These are phyloP conservation scores for Atta cephalotes DNA, from an alignment of 1,140 invertebrate species.

Conservation along the genomic window DNA sequence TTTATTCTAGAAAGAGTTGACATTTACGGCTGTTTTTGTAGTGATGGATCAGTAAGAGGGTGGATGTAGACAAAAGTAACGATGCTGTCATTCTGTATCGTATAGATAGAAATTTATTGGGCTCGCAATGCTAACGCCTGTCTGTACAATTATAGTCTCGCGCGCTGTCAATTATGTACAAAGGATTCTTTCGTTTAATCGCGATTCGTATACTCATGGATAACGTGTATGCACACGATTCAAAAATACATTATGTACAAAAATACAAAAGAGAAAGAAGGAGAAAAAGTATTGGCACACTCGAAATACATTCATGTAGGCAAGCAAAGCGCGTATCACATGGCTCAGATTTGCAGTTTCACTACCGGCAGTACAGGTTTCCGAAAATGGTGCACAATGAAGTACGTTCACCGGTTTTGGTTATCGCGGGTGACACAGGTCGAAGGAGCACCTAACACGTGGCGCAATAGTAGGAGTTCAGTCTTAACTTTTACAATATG, in stretches of 20 bases:
- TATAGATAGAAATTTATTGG: slow-evolving; percentile 71
- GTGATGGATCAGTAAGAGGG: neutral
- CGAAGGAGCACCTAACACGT: neutral
- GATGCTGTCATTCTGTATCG: neutral
- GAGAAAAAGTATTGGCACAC: slow-evolving; percentile 78
- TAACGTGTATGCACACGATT: slow-evolving; percentile 32
- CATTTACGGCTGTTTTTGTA: slow-evolving; percentile 37
- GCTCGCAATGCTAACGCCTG: slow-evolving; percentile 33
- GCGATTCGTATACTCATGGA: slow-evolving; percentile 38
- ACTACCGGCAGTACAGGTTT: slow-evolving; percentile 29
- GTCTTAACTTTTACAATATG: slow-evolving; percentile 60
- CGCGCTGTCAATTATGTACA: slow-evolving; percentile 66
- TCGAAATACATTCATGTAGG: slow-evolving; percentile 73
- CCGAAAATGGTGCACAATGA: slow-evolving; percentile 61
- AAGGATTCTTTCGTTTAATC: neutral
- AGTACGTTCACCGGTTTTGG: slow-evolving; percentile 7
- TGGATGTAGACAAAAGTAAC: slow-evolving; percentile 8
- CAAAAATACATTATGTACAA: slow-evolving; percentile 79
- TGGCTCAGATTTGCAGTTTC: slow-evolving; percentile 55
- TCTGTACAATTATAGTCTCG: slow-evolving; percentile 77
- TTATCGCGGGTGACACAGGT: neutral
- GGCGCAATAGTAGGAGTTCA: slow-evolving; percentile 46
- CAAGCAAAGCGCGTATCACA: slow-evolving; percentile 77
- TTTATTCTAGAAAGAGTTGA: slow-evolving; percentile 34
- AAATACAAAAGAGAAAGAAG: slow-evolving; percentile 79